Evolutionary conservation across 2,113 vertebrate species (phyloP), one percentile per base, ranked within the genome.

Genomic region (Psittacula cyanocephala): DNA sequence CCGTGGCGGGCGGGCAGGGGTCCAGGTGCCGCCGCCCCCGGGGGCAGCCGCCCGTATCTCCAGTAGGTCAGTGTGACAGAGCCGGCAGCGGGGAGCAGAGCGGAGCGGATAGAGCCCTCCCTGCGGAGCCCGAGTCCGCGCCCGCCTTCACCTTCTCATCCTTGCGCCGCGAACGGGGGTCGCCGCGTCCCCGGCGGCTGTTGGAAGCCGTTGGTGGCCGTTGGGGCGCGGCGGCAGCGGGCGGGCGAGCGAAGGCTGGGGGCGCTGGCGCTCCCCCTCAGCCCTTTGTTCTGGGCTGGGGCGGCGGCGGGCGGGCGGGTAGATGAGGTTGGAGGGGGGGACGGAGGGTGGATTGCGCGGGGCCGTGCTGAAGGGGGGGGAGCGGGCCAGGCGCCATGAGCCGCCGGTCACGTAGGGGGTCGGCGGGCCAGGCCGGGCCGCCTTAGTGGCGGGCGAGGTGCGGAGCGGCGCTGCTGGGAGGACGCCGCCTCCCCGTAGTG

Each of bases 201-300:
- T 62, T 88, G 82, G 79, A 81, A 86, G 46, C 64, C 63, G 84
- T 68, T 86, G 52, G 74, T 67, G 89, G 60, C 85, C 19, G 81
- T 53, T 65, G 72, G 63, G 76, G 64, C 39, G 75, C 72, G 39
- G 81, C 65, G 70, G 65, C 5, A 13, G 87, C 59, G 47, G 81
- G 71, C 75, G 63, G 81, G 71, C 75, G 63, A 22, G 74, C 10
- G 49, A 75, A 69, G 78, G 50, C 67, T n/a, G 77, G 80, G 50
- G 94, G 95, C 96, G 91, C 91, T 55, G 95, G 78, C 43, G 84
- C 89, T 59, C 92, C 94, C 97, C 94, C 91, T 83, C 96, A 97
- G 97, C 98, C 97, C 98, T 98, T 98, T 98, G 98, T 98, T 98
- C 98, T 98, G 96, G 88, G 91, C 96, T 72, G 89, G 96, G 89